These are phyloP conservation scores for Torymus tubicola DNA, from an alignment of 2,888 invertebrate species.

Conservation along the genomic window DNA sequence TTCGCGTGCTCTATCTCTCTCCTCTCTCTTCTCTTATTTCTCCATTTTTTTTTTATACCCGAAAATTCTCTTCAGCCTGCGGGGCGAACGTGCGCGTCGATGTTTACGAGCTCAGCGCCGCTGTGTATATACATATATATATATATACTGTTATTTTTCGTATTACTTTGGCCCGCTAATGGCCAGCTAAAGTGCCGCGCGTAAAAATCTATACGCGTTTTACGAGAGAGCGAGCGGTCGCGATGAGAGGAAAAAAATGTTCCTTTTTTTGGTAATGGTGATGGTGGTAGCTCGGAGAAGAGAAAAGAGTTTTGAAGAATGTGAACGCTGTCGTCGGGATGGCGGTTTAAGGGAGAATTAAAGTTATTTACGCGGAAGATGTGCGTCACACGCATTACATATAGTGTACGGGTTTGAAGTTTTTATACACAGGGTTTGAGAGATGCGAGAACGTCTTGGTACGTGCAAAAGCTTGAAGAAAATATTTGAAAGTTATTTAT, in stretches of 20 bases:
- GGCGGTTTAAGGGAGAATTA: constrained; percentile 25
- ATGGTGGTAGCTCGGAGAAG: no score
- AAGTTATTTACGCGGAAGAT: constrained; percentile 31
- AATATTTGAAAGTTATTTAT: no score
- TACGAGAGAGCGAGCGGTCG: background rate
- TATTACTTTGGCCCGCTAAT: constrained; percentile 73
- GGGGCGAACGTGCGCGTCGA: constrained; percentile 64
- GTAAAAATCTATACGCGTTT: constrained; percentile 66
- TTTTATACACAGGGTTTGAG: background rate
- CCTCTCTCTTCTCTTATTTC: background rate
- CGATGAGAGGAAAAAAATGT: background rate
- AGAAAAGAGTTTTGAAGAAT: constrained; percentile 2
- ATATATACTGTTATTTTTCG: constrained; percentile 69
- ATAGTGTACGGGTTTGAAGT: background rate
- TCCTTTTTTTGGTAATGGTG: no score
- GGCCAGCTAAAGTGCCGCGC: constrained; percentile 71
- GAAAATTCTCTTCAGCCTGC: no score
- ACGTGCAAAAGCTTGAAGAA: no score
- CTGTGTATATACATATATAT: no score
- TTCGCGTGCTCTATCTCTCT: constrained; percentile 21
- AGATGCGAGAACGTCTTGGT: no score
- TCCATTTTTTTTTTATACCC: background rate
- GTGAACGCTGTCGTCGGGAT: constrained; percentile 16
- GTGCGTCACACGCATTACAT: no score
- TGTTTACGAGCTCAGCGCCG: constrained; percentile 72